These are phyloP conservation scores for Acanthis flammea DNA, from an alignment of 2,797 vertebrate genomes.

Conservation along the genomic window DNA sequence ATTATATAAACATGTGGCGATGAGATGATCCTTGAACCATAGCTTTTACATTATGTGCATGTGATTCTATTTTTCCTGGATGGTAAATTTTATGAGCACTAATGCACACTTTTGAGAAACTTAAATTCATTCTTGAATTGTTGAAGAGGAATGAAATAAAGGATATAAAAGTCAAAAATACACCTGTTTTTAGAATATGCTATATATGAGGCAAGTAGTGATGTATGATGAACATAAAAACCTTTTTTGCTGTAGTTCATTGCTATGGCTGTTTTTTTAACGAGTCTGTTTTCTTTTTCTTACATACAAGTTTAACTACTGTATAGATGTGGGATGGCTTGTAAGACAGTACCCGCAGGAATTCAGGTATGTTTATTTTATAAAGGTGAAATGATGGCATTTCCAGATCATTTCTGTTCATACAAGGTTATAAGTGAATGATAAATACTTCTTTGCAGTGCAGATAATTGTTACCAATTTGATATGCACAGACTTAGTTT, in stretches of 20 bases:
- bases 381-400: background rate
- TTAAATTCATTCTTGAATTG: background rate
- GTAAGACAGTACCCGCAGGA: constrained; percentile 88
- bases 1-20: rapidly evolving
- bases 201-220: background rate
- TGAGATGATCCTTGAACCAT: background rate
- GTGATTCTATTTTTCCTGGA: background rate
- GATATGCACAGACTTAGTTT: background rate
- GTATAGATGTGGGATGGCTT: constrained; percentile 94
- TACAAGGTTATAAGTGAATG: background rate
- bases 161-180: background rate
- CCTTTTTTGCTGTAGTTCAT: background rate
- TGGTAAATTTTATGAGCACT: background rate
- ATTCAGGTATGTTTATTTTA: constrained; percentile 83
- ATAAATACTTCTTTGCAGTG: background rate
- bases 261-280: background rate
- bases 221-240: background rate
- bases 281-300: constrained; percentile 17
- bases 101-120: background rate
- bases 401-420: background rate
- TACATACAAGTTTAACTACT: constrained; percentile 91
- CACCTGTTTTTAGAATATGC: background rate
- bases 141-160: background rate
- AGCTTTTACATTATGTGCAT: background rate
- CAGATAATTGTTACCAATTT: background rate